Percentiles rank a stretch among this genome's conserved stretches.
These are phyloP conservation scores for Drosophila sulfurigaster DNA, from an alignment of 1,140 invertebrate genomes.

Conservation along the genomic window DNA sequence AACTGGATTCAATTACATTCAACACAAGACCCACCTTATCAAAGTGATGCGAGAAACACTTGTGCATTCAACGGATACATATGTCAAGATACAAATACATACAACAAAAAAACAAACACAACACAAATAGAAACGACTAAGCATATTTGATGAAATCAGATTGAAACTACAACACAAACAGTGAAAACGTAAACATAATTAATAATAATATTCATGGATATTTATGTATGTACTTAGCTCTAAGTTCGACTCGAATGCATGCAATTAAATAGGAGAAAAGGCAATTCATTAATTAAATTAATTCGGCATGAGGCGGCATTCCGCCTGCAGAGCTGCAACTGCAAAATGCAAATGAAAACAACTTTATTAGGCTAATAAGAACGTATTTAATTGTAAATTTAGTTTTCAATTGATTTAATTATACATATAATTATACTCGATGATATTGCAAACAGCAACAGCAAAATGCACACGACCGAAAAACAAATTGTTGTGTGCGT, in stretches of 20 bases:
- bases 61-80: conserved; percentile 54
- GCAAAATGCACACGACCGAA: conserved; percentile 1
- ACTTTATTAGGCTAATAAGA: conserved; percentile 71
- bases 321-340: conserved; percentile 21
- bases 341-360: conserved; percentile 23
- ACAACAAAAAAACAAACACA: conserved; percentile 43
- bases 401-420: conserved; percentile 62
- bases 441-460: neutral
- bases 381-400: conserved; percentile 64
- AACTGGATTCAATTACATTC: conserved; percentile 27
- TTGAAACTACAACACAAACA: conserved; percentile 43
- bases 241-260: conserved; percentile 35
- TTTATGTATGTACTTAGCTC: conserved; percentile 32
- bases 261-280: conserved; percentile 28
- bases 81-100: conserved; percentile 62
- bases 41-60: conserved; percentile 22
- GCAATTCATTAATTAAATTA: conserved; percentile 50
- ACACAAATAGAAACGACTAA: conserved; percentile 34
- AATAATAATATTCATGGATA: conserved; percentile 33
- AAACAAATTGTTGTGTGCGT: conserved; percentile 24
- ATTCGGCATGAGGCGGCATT: conserved; percentile 28
- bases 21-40: conserved; percentile 43
- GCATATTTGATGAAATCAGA: conserved; percentile 76
- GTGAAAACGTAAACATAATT: conserved; percentile 13
- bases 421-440: neutral